These are phyloP conservation scores for Coendou prehensilis DNA, from an alignment of 2,797 vertebrate genomes.

Conservation along the genomic window DNA sequence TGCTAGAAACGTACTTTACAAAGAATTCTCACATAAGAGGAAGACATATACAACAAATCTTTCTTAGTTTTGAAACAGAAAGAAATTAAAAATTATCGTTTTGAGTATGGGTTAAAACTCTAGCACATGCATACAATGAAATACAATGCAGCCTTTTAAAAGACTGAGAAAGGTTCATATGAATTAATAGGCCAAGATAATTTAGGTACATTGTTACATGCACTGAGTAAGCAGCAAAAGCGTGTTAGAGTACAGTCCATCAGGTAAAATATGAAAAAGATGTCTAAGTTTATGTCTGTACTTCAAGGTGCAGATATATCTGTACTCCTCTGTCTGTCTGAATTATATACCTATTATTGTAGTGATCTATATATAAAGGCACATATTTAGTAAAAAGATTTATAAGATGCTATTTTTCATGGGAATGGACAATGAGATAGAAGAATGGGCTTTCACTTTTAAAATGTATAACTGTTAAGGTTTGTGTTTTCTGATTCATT, in stretches of 20 bases:
- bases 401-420: background rate
- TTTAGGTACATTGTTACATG: background rate
- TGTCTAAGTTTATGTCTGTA: background rate
- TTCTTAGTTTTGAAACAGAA: background rate
- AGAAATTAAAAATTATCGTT: background rate
- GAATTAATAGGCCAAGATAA: background rate
- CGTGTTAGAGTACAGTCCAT: background rate
- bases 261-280: background rate
- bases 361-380: background rate
- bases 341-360: background rate
- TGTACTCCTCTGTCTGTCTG: background rate
- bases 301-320: background rate
- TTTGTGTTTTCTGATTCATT: background rate
- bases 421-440: background rate
- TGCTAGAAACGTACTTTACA: background rate
- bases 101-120: background rate
- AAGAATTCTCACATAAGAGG: constrained; percentile 33
- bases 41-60: background rate
- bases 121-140: background rate
- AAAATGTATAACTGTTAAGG: background rate
- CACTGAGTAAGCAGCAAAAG: background rate
- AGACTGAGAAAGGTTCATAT: background rate
- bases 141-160: constrained; percentile 14
- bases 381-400: background rate
- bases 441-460: background rate